Evolutionary conservation across 2,888 invertebrate genomes (phyloP).

Genomic region (Xanthia icteritia): DNA sequence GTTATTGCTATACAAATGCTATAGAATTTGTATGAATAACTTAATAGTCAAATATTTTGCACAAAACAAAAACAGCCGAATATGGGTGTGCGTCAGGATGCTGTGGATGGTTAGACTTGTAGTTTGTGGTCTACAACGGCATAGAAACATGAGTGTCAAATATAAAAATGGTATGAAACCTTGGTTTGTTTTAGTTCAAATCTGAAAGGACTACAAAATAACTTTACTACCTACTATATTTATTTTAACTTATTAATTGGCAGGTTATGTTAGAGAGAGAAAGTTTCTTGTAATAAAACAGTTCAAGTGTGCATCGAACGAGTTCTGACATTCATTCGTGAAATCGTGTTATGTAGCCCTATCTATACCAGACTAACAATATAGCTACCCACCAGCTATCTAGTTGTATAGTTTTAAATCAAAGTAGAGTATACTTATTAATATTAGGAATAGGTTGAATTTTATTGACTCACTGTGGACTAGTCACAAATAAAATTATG

Average conservation of each 20-base stretch:
- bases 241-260: not conserved
- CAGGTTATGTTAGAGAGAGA: constrained; percentile 10
- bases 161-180: constrained; percentile 46
- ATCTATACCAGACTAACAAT: constrained; percentile 3
- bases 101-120: not conserved
- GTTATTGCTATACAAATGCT: constrained; percentile 26
- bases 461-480: constrained; percentile 61
- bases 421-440: not conserved
- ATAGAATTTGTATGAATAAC: constrained; percentile 21
- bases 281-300: constrained; percentile 12
- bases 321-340: constrained; percentile 20
- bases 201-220: not conserved
- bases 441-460: constrained; percentile 29
- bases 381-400: no score
- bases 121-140: constrained; percentile 23
- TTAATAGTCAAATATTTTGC: constrained; percentile 19
- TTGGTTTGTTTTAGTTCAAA: constrained; percentile 19
- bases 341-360: constrained; percentile 6
- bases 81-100: not conserved
- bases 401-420: not conserved
- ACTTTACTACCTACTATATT: not conserved
- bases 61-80: constrained; percentile 16
- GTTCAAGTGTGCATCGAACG: constrained; percentile 15
- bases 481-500: constrained; percentile 73
- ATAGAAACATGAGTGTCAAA: constrained; percentile 31